Evolutionary conservation across 2,113 vertebrate genomes (phyloP).

Genomic region (Rattus rattus): DNA sequence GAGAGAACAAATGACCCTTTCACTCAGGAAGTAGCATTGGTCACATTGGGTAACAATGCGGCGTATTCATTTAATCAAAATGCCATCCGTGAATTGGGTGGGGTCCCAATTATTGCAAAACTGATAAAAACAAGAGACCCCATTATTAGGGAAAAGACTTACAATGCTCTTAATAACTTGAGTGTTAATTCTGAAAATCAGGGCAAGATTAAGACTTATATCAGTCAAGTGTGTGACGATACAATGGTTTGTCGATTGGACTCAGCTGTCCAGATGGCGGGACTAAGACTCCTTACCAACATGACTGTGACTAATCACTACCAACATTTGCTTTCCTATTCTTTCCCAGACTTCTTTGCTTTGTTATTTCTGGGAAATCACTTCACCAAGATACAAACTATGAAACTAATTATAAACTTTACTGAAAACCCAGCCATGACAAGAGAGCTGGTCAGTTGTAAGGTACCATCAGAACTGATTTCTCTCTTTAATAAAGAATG

Average conservation of each 20-base stretch:
- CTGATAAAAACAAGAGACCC: slow-evolving; percentile 80
- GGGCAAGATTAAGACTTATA: slow-evolving; percentile 89
- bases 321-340: slow-evolving; percentile 91
- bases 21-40: slow-evolving; percentile 90
- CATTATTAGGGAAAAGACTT: slow-evolving; percentile 80
- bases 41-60: slow-evolving; percentile 94
- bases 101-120: slow-evolving; percentile 81
- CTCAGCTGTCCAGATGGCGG: slow-evolving; percentile 94
- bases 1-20: slow-evolving; percentile 87
- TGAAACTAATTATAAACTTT: slow-evolving; percentile 83
- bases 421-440: slow-evolving; percentile 82
- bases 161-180: slow-evolving; percentile 82
- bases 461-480: slow-evolving; percentile 81
- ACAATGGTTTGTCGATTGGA: slow-evolving; percentile 92
- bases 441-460: slow-evolving; percentile 80
- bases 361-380: slow-evolving; percentile 92
- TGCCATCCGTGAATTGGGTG: slow-evolving; percentile 80
- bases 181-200: slow-evolving; percentile 81
- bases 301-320: slow-evolving; percentile 94
- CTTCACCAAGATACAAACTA: slow-evolving; percentile 91
- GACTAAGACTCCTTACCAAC: slow-evolving; percentile 95
- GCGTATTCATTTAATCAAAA: slow-evolving; percentile 97
- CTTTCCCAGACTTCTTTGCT: slow-evolving; percentile 90
- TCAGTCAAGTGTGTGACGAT: slow-evolving; percentile 89
- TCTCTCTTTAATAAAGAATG: slow-evolving; percentile 82